A percentile compares a stretch with the other conserved stretches of the same genome.
phyloP scores from a whole-genome alignment of 2,797 vertebrate species.

The Erithacus rubecula region DNA sequence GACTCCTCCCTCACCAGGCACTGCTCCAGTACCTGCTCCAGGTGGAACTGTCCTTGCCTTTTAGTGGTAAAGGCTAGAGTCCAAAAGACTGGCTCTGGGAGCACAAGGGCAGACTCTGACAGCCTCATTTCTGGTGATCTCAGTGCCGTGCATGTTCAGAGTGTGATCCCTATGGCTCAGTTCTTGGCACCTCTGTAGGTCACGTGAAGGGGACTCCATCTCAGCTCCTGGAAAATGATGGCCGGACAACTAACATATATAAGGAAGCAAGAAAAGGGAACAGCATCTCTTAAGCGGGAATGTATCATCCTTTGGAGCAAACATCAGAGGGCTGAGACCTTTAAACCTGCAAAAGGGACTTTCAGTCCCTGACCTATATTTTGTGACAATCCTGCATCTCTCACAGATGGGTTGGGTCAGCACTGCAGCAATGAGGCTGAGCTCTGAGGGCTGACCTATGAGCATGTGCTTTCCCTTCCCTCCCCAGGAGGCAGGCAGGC shows the following conservation, averaged over 20 bases:
- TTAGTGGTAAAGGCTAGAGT: background rate
- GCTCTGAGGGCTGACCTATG: background rate
- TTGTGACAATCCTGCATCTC: background rate
- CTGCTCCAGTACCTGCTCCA: background rate
- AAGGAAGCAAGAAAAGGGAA: background rate
- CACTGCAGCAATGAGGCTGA: background rate
- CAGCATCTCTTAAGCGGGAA: background rate
- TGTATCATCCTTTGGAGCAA: background rate
- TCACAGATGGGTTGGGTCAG: fast-evolving
- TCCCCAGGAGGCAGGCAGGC: background rate
- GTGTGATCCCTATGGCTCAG: background rate
- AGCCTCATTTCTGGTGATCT: background rate
- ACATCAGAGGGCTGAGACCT: background rate
- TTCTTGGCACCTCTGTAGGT: background rate
- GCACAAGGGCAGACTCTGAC: background rate
- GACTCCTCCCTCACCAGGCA: background rate
- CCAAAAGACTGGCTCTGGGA: background rate
- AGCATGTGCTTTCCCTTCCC: background rate
- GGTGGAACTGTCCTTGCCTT: background rate
- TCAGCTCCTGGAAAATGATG: background rate
- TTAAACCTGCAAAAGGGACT: background rate
- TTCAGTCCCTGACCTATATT: background rate
- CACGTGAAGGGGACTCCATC: background rate
- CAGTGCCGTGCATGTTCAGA: background rate
- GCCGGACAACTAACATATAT: fast-evolving